Base-by-base conservation (phyloP, 35 echinoderm and acorn worm genomes). In the Ophiothrix spiculata region DNA sequence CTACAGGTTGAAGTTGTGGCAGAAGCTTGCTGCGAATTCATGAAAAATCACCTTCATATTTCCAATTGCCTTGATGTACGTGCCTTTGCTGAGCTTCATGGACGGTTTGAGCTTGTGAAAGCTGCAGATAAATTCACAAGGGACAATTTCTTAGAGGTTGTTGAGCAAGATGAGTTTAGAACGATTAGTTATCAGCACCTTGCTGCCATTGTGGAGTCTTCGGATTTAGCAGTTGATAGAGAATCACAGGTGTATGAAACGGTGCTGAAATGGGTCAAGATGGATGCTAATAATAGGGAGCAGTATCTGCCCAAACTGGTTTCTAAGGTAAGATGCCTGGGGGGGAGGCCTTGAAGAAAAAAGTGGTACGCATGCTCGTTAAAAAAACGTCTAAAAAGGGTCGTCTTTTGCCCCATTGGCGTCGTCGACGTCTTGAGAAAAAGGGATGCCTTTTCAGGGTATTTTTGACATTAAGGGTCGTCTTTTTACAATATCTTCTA, bases 71-170 rank as follows among this genome's bases (percentile, higher is more conserved):
- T 99, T 17, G 96, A 89, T 28, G 92, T 99, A 13, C 84, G 93
- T 12, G 94, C 83, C 82, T 99, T 99, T 81, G 96, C 96, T 56
- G 96, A 99, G 33, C 92, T 91, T 38, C 96, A 99, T 36, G 96
- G 96, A 14, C 42, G 92, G 38, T 83, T 83, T 8, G 92, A 93
- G 37, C 92, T 99, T 19, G 83, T 90, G 21, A 63, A 91, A 31
- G 86, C 91, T 16, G 96, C 96, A 25, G 91, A 99, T 36, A 77
- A 56, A 25, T 99, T 78, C 74, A 88, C 92, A 13, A 82, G 81
- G 75, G 96, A 99, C 77, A 86, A 89, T 39, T 99, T 99, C 80
- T 33, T 86, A 1, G 92, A 94, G 74, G 79, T 99, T 0, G 74
- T 93, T 0, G 54, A 41, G 19, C 82, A 89, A 21, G 96, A 99